These are phyloP conservation scores for Scaptomyza reducta DNA, from an alignment of 2,888 invertebrate species.

Conservation along the genomic window DNA sequence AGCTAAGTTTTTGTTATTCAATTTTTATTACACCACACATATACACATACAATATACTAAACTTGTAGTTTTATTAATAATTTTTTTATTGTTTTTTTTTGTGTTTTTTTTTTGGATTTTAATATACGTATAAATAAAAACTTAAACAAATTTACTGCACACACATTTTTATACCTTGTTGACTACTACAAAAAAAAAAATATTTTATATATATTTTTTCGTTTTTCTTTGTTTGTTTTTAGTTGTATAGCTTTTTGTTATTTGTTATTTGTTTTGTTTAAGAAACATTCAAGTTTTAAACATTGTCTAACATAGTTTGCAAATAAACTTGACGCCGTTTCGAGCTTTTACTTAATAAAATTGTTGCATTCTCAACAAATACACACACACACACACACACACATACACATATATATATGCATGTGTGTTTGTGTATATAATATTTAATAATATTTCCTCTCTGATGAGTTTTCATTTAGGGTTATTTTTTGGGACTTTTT, in stretches of 20 bases:
- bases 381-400: no score
- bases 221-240: constrained; percentile 25
- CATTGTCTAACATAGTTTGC: constrained; percentile 66
- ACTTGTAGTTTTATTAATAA: constrained; percentile 51
- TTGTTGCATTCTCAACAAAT: constrained; percentile 49
- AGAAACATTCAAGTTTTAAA: constrained; percentile 73
- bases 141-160: constrained; percentile 79
- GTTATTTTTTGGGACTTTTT: constrained; percentile 3
- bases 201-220: constrained; percentile 39
- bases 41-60: constrained; percentile 58
- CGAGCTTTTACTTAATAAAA: constrained; percentile 47
- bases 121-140: constrained; percentile 78
- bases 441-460: constrained; percentile 20
- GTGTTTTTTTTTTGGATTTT: constrained; percentile 28
- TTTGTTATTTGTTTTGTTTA: constrained; percentile 41
- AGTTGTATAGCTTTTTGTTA: constrained; percentile 16
- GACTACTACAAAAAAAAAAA: constrained; percentile 69
- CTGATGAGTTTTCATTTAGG: constrained; percentile 23
- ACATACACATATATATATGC: constrained; percentile 7
- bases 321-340: constrained; percentile 61
- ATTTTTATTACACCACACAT: constrained; percentile 71
- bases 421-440: constrained; percentile 7
- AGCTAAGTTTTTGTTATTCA: constrained; percentile 39
- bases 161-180: constrained; percentile 69
- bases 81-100: constrained; percentile 40